Evolutionary conservation across 2,888 invertebrate species (phyloP).

Genomic region (Ectemnius continuus): DNA sequence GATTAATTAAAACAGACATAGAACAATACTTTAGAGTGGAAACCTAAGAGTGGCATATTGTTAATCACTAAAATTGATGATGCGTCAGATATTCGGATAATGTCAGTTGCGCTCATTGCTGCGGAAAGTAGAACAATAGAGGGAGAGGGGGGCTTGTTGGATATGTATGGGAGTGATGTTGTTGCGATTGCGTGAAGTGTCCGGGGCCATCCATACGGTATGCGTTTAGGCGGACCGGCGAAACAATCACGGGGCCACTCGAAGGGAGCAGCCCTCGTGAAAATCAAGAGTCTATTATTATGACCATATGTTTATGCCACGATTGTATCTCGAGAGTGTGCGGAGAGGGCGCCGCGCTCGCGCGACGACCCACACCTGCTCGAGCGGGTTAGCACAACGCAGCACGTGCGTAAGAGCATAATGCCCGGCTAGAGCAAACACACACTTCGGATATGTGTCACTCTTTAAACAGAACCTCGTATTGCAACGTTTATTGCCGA

Average conservation of each 20-base stretch:
- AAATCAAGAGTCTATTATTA: constrained; percentile 77
- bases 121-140: no score
- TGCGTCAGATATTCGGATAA: no score
- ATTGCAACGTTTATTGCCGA: constrained; percentile 29
- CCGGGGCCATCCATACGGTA: constrained; percentile 34
- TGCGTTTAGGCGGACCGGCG: constrained; percentile 47
- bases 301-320: constrained; percentile 75
- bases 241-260: constrained; percentile 69
- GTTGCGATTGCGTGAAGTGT: constrained; percentile 21
- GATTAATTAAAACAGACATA: no score
- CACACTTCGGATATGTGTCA: constrained; percentile 67
- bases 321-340: constrained; percentile 72
- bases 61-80: no score
- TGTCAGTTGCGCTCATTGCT: no score
- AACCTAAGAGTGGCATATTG: no score
- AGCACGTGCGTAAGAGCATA: constrained; percentile 55
- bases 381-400: constrained; percentile 37
- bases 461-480: constrained; percentile 66
- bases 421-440: constrained; percentile 65
- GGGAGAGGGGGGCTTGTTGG: background rate
- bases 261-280: constrained; percentile 68
- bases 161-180: constrained; percentile 22
- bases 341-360: constrained; percentile 31
- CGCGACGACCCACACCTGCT: constrained; percentile 57
- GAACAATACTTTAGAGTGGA: no score